Evolutionary conservation across 2,113 vertebrate species (phyloP), one percentile per base, ranked within the genome.

Genomic region (Menidia beryllina): DNA sequence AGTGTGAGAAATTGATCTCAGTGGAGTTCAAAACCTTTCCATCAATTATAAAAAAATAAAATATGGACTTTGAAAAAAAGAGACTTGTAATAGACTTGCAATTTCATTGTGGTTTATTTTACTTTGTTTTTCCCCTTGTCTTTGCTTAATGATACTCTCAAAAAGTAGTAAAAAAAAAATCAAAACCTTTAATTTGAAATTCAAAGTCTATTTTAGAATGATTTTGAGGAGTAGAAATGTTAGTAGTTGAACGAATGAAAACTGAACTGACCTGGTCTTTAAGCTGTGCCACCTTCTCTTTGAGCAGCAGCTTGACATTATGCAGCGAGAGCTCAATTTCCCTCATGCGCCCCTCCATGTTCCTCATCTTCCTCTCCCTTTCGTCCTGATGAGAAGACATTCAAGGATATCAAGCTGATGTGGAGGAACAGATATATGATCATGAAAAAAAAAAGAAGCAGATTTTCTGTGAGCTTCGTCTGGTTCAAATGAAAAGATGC

Each of bases 241-340:
- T 34, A 34, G 30, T 6, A 34, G 10, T 34, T 19, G 7, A 45
- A 45, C 7, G 39, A 47, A n/a, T n/a, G 45, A 21, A 48, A 9
- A 49, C 20, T 36, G 19, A 45, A 70, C 73, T 50, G 86, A 99
- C 97, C 94, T 98, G 98, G 48, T 98, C 96, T 86, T 95, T 96
- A 54, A 98, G 95, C 90, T 98, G 97, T 82, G 93, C 91, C 1
- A 97, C 96, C 91, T 99, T 99, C 49, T 98, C 96, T 75, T 93
- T 95, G 72, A 98, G 94, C 85, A 98, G 95, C 70, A 95, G 92
- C 77, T 98, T 99, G 56, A 98, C 94, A 30, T 97, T 94, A 58
- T 90, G 93, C 17, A 98, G 92, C 47, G 96, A 97, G 85, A 96
- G 90, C 58, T 98, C 97, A 23, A 98, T 95, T 63, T 98, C 96